Conservation (phyloP, 2,888 invertebrate genomes). For the Tetramorium bicarinatum region DNA sequence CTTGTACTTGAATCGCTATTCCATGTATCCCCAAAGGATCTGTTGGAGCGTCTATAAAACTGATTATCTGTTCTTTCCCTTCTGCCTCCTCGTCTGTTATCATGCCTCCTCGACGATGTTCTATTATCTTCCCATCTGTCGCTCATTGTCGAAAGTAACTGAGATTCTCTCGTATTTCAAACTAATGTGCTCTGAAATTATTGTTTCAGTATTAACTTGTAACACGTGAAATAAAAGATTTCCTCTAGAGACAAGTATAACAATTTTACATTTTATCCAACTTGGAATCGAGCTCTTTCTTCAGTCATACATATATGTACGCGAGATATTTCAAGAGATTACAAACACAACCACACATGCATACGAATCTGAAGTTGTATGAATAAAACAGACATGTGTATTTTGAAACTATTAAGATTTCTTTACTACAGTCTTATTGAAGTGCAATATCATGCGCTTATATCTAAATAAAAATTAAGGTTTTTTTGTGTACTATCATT, state of each 20-base stretch:
- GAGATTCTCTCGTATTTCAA: not conserved
- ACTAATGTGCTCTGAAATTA: not conserved
- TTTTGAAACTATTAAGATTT: not conserved
- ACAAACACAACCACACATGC: not conserved
- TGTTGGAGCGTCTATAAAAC: not conserved
- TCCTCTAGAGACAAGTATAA: not conserved
- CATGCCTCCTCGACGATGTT: not conserved
- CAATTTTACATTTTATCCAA: not conserved
- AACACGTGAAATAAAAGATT: not conserved
- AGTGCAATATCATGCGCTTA: not conserved
- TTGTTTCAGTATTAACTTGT: not conserved
- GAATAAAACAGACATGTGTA: not conserved
- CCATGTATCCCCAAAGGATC: not conserved
- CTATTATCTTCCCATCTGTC: not conserved
- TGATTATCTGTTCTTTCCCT: not conserved
- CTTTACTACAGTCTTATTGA: not conserved
- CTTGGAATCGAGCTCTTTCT: not conserved
- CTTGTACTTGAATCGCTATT: not conserved
- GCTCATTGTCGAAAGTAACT: conserved; percentile 4
- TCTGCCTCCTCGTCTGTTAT: not conserved
- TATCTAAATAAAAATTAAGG: not conserved
- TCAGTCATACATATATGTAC: not conserved
- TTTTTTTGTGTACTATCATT: not conserved
- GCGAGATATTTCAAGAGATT: not conserved
- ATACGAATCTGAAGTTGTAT: no score